Evolutionary conservation across 1,140 invertebrate species (phyloP).

Genomic region (Pseudachorutes palmiensis): DNA sequence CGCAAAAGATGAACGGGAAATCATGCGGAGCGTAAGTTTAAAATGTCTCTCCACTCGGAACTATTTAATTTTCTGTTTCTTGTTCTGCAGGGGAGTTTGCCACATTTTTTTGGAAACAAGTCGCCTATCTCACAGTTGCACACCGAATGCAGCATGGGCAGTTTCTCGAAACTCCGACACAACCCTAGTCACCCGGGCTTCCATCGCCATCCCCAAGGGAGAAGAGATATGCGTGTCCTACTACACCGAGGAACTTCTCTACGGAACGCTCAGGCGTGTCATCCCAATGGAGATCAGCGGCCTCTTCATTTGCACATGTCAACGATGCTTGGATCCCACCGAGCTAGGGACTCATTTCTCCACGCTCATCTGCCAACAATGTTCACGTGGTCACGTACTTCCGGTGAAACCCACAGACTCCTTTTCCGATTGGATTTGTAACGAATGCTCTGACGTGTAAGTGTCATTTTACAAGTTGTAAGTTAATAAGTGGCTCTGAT

Average conservation of each 20-base stretch:
- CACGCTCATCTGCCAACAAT: conserved; percentile 54
- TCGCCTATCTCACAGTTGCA: conserved; percentile 14
- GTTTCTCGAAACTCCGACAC: not conserved
- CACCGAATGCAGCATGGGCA: conserved; percentile 20
- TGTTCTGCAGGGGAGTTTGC: not conserved
- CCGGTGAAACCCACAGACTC: conserved; percentile 27
- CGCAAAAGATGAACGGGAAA: conserved; percentile 56
- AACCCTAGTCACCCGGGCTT: conserved; percentile 10
- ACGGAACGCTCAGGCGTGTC: conserved; percentile 57
- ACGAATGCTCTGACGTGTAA: conserved; percentile 10
- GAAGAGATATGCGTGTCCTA: conserved; percentile 16
- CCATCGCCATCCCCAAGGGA: not conserved
- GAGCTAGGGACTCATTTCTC: conserved; percentile 65
- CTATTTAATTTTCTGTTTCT: not conserved
- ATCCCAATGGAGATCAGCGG: conserved; percentile 63
- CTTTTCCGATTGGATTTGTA: conserved; percentile 28
- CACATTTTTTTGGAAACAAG: conserved; percentile 15
- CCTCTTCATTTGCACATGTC: conserved; percentile 64
- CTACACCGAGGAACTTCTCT: conserved; percentile 7
- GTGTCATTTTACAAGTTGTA: no score
- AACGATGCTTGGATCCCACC: conserved; percentile 61
- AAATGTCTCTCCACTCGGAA: not conserved
- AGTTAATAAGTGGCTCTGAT: no score
- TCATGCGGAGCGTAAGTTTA: conserved; percentile 55
- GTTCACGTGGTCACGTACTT: conserved; percentile 13